Base-by-base conservation (phyloP, 2,797 vertebrate species). In the Pangasius djambal region DNA sequence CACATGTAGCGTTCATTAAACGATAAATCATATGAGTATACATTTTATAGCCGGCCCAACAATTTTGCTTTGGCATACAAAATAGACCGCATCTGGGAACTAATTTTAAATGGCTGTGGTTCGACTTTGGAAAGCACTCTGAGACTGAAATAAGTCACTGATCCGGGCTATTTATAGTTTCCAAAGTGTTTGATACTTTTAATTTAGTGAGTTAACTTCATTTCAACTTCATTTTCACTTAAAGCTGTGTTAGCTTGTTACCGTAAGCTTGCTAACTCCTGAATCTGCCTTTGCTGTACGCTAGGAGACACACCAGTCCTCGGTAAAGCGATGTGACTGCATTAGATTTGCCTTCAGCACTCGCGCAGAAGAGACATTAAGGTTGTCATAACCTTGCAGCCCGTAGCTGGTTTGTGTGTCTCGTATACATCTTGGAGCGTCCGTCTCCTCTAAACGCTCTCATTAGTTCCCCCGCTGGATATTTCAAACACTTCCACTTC, bases 401-500 rank as follows among this genome's bases (percentile, higher is more conserved):
- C 61, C 57, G 75, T 75, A 18, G 61, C 69, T 59, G 86, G 40
- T 87, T 48, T 85, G 8, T 15, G 74, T 59, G 84, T 88, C 88
- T 81, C 83, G 59, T 78, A 70, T 37, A 78, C 63, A 87, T 91
- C 91, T 88, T 91, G 89, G 89, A 87, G 63, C 86, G 89, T 50
- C 88, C 86, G 52, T 31, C 86, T 88, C 85, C 89, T 84, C 83
- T 55, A 90, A 92, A 94, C 89, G 91, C 95, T 92, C 93, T 93
- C 92, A 93, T 94, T 95, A 93, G 94, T 92, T 92, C 92, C 94
- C 91, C 91, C 94, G 92, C 93, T 94, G 95, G 94, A 93, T 95
- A 95, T 96, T 97, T 96, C 95, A 94, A 95, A 95, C 95, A 96
- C 95, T 95, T 96, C 93, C 93, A 90, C 91, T 94, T 93, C 92